Percentiles rank a stretch among this genome's conserved stretches.
These are phyloP conservation scores for Salvator merianae DNA, from an alignment of 2,113 vertebrate species.

Conservation along the genomic window DNA sequence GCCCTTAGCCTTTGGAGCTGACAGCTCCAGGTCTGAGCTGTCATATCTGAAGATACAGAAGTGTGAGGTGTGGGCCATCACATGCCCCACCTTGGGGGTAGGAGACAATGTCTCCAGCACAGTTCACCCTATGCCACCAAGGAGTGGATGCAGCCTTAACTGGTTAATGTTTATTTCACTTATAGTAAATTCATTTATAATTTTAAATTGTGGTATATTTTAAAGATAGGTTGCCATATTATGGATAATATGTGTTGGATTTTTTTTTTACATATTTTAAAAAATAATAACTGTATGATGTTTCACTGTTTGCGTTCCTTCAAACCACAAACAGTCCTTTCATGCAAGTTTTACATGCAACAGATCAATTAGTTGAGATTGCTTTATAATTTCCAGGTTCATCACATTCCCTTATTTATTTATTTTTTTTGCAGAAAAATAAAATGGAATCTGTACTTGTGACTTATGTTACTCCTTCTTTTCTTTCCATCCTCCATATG, in stretches of 20 bases:
- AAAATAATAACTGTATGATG: background rate
- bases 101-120: too few species aligned
- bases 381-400: background rate
- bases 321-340: background rate
- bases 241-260: background rate
- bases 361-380: background rate
- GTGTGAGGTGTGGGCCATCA: too few species aligned
- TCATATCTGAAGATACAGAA: too few species aligned
- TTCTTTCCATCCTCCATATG: background rate
- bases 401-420: background rate
- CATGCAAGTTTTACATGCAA: background rate
- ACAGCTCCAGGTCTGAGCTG: too few species aligned
- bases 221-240: background rate
- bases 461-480: background rate
- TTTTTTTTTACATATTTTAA: background rate
- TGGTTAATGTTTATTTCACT: too few species aligned
- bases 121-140: too few species aligned
- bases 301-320: background rate
- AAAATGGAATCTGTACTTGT: background rate
- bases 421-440: background rate
- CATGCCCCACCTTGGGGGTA: too few species aligned
- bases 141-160: too few species aligned
- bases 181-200: too few species aligned
- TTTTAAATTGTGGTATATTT: background rate
- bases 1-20: too few species aligned